phyloP scores from a whole-genome alignment of 2,113 vertebrate genomes.

The Atherinomorus stipes region DNA sequence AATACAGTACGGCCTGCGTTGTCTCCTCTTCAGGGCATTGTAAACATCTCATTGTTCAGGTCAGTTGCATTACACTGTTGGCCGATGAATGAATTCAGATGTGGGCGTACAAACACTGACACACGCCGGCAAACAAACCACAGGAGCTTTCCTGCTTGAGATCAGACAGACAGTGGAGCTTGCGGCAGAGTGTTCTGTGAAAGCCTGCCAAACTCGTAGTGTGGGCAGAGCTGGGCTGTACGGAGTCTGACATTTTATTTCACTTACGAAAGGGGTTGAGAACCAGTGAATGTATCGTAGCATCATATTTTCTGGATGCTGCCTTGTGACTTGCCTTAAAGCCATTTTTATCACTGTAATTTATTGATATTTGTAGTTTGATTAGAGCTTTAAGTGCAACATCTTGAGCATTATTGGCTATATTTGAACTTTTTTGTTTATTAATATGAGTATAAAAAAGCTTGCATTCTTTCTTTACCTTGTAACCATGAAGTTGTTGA shows the following conservation, averaged over 20 bases:
- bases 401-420: neutral
- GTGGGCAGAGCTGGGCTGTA: slow-evolving; percentile 61
- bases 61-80: slow-evolving; percentile 51
- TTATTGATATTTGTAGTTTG: slow-evolving; percentile 6
- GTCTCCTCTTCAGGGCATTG: slow-evolving; percentile 30
- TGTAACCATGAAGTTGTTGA: neutral
- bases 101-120: slow-evolving; percentile 65
- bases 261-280: slow-evolving; percentile 39
- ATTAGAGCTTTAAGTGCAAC: slow-evolving; percentile 18
- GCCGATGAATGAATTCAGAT: slow-evolving; percentile 58
- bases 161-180: slow-evolving; percentile 61
- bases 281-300: neutral
- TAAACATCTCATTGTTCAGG: slow-evolving; percentile 54
- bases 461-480: neutral
- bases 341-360: slow-evolving; percentile 1
- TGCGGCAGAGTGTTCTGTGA: slow-evolving; percentile 46
- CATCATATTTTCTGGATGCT: slow-evolving; percentile 11
- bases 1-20: neutral
- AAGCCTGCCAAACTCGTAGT: slow-evolving; percentile 52
- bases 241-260: slow-evolving; percentile 54
- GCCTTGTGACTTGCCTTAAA: slow-evolving; percentile 16
- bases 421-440: neutral
- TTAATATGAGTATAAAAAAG: neutral
- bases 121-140: slow-evolving; percentile 44
- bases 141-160: slow-evolving; percentile 54